Percentiles rank a stretch among this genome's conserved stretches.
phyloP scores from a whole-genome alignment of 1,140 invertebrate genomes.

The Chironomus tepperi region DNA sequence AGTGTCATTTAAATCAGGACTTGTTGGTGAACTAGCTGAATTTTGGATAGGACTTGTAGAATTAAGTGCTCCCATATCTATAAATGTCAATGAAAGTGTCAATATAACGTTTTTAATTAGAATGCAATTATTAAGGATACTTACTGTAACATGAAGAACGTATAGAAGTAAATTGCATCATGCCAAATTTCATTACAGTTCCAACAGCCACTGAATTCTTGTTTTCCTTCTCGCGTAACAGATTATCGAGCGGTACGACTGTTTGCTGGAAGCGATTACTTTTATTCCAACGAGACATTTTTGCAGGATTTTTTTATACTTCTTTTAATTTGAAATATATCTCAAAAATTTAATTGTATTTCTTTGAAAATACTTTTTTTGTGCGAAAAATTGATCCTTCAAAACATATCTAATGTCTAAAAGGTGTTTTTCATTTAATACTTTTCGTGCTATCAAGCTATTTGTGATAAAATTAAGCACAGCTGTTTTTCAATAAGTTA shows the following conservation, averaged over 20 bases:
- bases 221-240: slow-evolving; percentile 68
- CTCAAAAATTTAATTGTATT: too few relatives aligned
- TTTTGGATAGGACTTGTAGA: slow-evolving; percentile 45
- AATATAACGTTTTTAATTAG: too few relatives aligned
- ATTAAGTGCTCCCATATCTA: slow-evolving; percentile 26
- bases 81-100: slow-evolving; percentile 25
- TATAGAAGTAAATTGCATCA: slow-evolving; percentile 85
- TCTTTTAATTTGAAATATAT: background rate
- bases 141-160: slow-evolving; percentile 67
- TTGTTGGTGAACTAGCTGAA: slow-evolving; percentile 46
- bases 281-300: slow-evolving; percentile 52
- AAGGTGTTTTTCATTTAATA: too few relatives aligned
- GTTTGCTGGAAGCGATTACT: slow-evolving; percentile 34
- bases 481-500: too few relatives aligned
- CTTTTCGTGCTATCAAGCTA: too few relatives aligned
- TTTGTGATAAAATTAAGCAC: too few relatives aligned
- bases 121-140: slow-evolving; percentile 26
- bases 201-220: slow-evolving; percentile 68
- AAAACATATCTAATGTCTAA: too few relatives aligned
- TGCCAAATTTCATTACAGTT: slow-evolving; percentile 86
- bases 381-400: too few relatives aligned
- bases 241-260: slow-evolving; percentile 49
- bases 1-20: slow-evolving; percentile 46
- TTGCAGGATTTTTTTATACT: slow-evolving; percentile 30
- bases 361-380: too few relatives aligned